Evolutionary conservation across 2,888 invertebrate species (phyloP), one percentile per base, ranked within the genome.

Genomic region (Vanessa cardui): DNA sequence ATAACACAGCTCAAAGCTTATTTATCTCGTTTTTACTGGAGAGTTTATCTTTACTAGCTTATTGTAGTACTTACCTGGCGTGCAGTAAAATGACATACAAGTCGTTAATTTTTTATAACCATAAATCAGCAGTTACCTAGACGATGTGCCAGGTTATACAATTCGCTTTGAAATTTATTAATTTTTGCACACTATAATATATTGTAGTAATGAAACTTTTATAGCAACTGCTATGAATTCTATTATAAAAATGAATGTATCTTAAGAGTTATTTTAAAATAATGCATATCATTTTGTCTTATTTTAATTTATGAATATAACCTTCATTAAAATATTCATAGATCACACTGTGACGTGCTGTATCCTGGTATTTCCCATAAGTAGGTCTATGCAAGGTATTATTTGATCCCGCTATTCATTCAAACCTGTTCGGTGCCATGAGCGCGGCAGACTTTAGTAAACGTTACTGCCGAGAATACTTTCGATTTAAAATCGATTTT

Each of bases 51-150:
- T 76, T 76, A 76, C 77, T 73, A 74, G 73, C 76, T 77, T 79
- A 83, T 83, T 82, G 81, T 82, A 80, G 79, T 82, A 76, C 79
- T 83, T 80, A 83, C 80, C 83, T 81, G 81, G 83, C 49, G n/a
- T 69, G 77, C 76, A 80, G 81, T 83, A 82, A 86, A 84, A 83
- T 84, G 78, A 81, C 80, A 80, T 80, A 78, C 76, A 76, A 77
- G 81, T 85, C 81, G 83, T 87, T 83, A 84, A 78, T 79, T 80
- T 73, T 80, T 81, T 81, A 80, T 80, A 75, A 76, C 72, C 79
- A 80, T 85, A 84, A 85, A 85, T 85, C 84, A 83, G 68, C 76
- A 70, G 71, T 18, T 58, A 12, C 16, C n/a, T 58, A 47, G 39
- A 20, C 26, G 52, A 52, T 26, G 52, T 52, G 20, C 26, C 52